phyloP scores from a whole-genome alignment of 2,888 invertebrate genomes.

The Hypselothyrea guttata region DNA sequence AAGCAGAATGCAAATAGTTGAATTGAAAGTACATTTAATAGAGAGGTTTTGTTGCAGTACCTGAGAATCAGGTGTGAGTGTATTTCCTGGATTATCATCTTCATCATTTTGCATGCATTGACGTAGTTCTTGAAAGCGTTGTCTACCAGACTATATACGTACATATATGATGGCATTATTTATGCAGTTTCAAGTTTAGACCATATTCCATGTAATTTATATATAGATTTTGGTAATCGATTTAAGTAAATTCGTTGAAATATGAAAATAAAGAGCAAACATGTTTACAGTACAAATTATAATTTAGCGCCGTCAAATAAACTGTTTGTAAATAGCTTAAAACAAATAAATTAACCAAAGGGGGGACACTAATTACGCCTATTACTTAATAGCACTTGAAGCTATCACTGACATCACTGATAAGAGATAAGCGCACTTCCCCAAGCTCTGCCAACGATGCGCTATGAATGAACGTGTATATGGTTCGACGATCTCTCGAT shows the following conservation, averaged over 20 bases:
- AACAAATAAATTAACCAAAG: too few relatives aligned
- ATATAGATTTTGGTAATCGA: slow-evolving; percentile 23
- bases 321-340: too few relatives aligned
- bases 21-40: slow-evolving; percentile 31
- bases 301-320: slow-evolving; percentile 11
- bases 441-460: slow-evolving; percentile 10
- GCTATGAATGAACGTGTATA: slow-evolving; percentile 24
- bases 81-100: slow-evolving; percentile 87
- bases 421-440: background rate
- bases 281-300: slow-evolving; percentile 55
- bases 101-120: slow-evolving; percentile 94
- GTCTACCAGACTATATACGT: slow-evolving; percentile 84
- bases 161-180: slow-evolving; percentile 16
- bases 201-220: slow-evolving; percentile 46
- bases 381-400: slow-evolving; percentile 3
- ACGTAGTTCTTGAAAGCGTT: slow-evolving; percentile 91
- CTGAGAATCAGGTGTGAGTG: slow-evolving; percentile 90
- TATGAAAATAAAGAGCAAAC: slow-evolving; percentile 72
- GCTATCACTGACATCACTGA: slow-evolving; percentile 5
- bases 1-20: slow-evolving; percentile 17
- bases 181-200: slow-evolving; percentile 38
- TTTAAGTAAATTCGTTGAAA: slow-evolving; percentile 23
- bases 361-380: slow-evolving; percentile 7
- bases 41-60: slow-evolving; percentile 79
- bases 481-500: background rate